phyloP scores from a whole-genome alignment of 2,888 invertebrate genomes.

The Teleiodes luculella region DNA sequence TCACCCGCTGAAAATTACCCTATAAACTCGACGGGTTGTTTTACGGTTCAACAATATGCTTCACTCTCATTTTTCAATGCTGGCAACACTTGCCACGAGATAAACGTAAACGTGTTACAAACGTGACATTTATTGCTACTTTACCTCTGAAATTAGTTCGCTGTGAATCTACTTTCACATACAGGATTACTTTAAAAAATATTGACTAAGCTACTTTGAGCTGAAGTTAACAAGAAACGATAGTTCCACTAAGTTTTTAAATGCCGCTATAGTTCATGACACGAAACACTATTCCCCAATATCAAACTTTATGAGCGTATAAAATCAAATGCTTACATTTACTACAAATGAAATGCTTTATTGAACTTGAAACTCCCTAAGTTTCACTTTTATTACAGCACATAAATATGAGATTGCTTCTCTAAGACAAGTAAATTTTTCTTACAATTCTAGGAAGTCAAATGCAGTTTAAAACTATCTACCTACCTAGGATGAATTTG shows the following conservation, averaged over 20 bases:
- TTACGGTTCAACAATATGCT: neutral
- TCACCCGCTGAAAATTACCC: neutral
- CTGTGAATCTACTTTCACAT: neutral
- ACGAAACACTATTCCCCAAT: too few relatives aligned
- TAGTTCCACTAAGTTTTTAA: too few relatives aligned
- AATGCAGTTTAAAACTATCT: neutral
- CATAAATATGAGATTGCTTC: too few relatives aligned
- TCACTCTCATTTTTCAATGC: slow-evolving; percentile 2
- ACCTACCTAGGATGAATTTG: too few relatives aligned
- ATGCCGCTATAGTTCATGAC: too few relatives aligned
- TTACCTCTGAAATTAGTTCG: neutral
- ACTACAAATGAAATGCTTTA: too few relatives aligned
- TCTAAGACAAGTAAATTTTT: too few relatives aligned
- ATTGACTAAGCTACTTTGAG: neutral
- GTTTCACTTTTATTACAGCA: too few relatives aligned
- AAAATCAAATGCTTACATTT: too few relatives aligned
- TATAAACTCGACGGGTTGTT: neutral
- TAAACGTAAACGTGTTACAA: slow-evolving; percentile 1
- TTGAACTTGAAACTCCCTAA: too few relatives aligned
- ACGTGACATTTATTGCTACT: slow-evolving; percentile 4
- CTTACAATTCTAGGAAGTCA: neutral
- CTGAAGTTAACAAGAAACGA: neutral
- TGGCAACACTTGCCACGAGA: neutral
- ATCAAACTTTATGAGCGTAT: too few relatives aligned
- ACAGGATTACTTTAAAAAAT: neutral